Evolutionary conservation across 2,113 vertebrate genomes (phyloP).

Genomic region (Rhynchomys soricoides): DNA sequence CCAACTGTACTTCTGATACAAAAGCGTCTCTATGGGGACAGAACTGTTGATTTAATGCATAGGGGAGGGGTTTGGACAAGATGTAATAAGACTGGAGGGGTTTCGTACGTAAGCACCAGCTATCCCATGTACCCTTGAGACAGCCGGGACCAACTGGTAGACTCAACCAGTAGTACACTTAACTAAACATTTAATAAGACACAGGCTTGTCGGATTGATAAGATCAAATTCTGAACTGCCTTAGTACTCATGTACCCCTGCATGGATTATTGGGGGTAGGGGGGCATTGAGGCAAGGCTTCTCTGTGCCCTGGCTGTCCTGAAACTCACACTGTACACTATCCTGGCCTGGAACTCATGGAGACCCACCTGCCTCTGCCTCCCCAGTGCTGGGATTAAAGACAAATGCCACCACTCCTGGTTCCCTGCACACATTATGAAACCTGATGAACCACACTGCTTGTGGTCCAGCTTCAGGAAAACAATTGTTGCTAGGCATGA

Average conservation of each 20-base stretch:
- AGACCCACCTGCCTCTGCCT: not conserved
- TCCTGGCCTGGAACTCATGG: not conserved
- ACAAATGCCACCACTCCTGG: too few relatives aligned
- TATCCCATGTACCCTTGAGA: too few relatives aligned
- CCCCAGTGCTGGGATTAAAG: too few relatives aligned
- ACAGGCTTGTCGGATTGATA: too few relatives aligned
- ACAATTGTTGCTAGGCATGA: too few relatives aligned
- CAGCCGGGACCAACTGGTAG: not conserved
- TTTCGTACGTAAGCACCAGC: too few relatives aligned
- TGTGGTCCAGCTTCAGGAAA: not conserved
- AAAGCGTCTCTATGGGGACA: not conserved
- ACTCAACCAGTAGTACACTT: too few relatives aligned
- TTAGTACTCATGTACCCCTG: not conserved
- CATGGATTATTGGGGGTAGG: not conserved
- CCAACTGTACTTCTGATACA: not conserved
- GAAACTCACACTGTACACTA: not conserved
- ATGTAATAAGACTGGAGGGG: not conserved
- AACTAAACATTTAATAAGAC: not conserved
- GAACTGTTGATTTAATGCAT: not conserved
- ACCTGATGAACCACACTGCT: not conserved
- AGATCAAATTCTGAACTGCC: not conserved
- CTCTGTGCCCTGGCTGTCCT: not conserved
- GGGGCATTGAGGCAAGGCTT: too few relatives aligned
- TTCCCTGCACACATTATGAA: not conserved
- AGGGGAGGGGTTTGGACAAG: too few relatives aligned